Base-by-base conservation (phyloP, 2,113 vertebrate species). In the Ursus arctos region DNA sequence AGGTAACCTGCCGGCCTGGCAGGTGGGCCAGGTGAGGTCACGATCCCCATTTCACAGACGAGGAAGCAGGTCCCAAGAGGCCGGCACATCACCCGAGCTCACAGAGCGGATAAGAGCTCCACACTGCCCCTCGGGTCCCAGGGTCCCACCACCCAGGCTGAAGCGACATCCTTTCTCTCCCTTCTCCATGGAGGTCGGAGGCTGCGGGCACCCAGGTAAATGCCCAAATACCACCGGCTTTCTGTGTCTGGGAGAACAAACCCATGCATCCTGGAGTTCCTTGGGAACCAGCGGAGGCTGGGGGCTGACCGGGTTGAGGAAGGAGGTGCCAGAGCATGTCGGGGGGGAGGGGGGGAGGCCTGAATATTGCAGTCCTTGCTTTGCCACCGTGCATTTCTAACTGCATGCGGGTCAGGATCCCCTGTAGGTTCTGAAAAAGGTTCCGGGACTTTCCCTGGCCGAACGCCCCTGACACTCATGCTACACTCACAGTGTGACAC, bases 381-480 rank as follows among this genome's bases (percentile, higher is more conserved):
- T 53, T 49, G 55, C 12, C 14, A 13, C 5, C 4, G 6, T 18
- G 24, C 0, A 26, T 19, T 55, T 19, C n/a, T 76, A 13, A 10
- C 19, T 15, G 55, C 22, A 4, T 65, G 4, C 2, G 53, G 51
- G 51, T 26, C n/a, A 18, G 4, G 22, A 7, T 21, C 53, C 31
- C 22, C 11, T 65, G 72, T 15, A 57, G 83, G 36, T 24, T 80
- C 79, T 65, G 47, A 55, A 43, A 51, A 40, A 24, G 69, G 22
- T 63, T 59, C 49, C 18, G 0, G 8, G 67, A 21, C 36, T 67
- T 24, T 33, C 76, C 72, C 31, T 1, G 12, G 43, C 16, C 14
- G 51, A 67, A 26, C 1, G 8, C 6, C 2, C 28, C 14, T 11
- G 9, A 43, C 1, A 47, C 1, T 36, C 19, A 9, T 0, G 67